Percentiles rank a stretch among this genome's conserved stretches.
Conservation (phyloP, 2,113 vertebrate genomes). For the Oxyura jamaicensis region DNA sequence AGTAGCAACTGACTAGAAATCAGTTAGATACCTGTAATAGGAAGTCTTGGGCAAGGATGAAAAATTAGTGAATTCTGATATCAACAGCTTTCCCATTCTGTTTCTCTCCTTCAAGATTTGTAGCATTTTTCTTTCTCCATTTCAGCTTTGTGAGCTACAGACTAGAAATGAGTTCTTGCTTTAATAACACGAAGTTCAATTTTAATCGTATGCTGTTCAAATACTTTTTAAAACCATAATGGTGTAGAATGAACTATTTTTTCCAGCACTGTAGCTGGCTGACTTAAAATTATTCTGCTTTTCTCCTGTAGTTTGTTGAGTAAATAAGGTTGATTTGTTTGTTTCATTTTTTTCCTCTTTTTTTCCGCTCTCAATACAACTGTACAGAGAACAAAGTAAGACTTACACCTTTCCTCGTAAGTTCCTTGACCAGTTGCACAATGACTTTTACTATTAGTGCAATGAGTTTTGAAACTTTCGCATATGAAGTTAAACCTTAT, state of each 20-base stretch:
- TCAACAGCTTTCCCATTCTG: neutral
- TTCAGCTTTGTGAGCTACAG: neutral
- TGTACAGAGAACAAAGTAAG: neutral
- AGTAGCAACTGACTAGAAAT: neutral
- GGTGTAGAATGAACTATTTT: fast-evolving
- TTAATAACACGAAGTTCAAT: neutral
- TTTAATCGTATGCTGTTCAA: neutral
- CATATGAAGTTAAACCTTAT: neutral
- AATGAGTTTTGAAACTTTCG: neutral
- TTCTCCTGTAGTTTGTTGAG: neutral
- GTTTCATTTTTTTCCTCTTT: neutral
- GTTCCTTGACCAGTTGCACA: neutral
- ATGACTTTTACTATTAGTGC: neutral
- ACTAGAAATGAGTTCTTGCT: neutral
- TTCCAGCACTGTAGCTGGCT: neutral
- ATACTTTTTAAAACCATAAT: neutral
- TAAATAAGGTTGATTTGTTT: neutral
- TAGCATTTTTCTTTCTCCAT: neutral
- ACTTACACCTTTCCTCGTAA: neutral
- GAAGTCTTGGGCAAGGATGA: neutral
- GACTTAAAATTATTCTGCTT: neutral
- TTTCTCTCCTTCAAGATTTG: neutral
- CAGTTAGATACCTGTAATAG: neutral
- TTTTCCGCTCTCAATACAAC: neutral
- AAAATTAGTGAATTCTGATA: neutral